Base-by-base conservation (phyloP, 2,797 vertebrate species). In the Sebastes variabilis region DNA sequence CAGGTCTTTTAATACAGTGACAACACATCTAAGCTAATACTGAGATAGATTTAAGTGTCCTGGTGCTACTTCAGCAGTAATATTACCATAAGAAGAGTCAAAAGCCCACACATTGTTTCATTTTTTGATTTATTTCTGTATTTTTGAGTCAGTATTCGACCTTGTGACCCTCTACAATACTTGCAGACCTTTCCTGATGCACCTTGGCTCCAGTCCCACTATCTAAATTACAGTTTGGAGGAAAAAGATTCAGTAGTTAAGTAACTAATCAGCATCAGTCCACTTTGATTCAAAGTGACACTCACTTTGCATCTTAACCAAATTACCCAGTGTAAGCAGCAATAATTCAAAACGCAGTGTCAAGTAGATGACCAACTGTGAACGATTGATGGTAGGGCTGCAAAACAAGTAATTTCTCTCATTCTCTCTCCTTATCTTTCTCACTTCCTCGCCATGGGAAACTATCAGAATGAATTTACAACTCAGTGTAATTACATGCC, bases 271-370 rank as follows among this genome's bases (percentile, higher is more conserved):
- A 72, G 78, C 49, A 65, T 72, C 56, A 20, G 30, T 75, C 55
- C 54, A 64, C n/a, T 69, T 27, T 54, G 55, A 68, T 54, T 64
- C 30, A 67, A 70, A 80, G 22, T 66, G 70, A 85, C 71, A 64
- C 56, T 60, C 62, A 80, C 10, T 84, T 78, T 82, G 62, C 42
- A 65, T 81, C 66, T 66, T 68, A 77, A 72, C 30, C 22, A 75
- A 82, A 82, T 87, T 76, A 82, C 64, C 62, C 38, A 24, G 22
- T 11, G 34, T 20, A 46, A 36, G 65, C 30, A 49, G 69, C 60
- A 30, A 42, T 62, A 64, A 71, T 61, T 78, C 55, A 80, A 80
- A 77, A 86, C 29, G 8, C 56, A 54, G 46, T 65, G 72, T 81
- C 34, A 67, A 65, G 54, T 20, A 60, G 46, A 83, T 69, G 81